Percentiles rank a stretch among this genome's conserved stretches.
phyloP scores from a whole-genome alignment of 1,140 invertebrate species.

The Procambarus clarkii region DNA sequence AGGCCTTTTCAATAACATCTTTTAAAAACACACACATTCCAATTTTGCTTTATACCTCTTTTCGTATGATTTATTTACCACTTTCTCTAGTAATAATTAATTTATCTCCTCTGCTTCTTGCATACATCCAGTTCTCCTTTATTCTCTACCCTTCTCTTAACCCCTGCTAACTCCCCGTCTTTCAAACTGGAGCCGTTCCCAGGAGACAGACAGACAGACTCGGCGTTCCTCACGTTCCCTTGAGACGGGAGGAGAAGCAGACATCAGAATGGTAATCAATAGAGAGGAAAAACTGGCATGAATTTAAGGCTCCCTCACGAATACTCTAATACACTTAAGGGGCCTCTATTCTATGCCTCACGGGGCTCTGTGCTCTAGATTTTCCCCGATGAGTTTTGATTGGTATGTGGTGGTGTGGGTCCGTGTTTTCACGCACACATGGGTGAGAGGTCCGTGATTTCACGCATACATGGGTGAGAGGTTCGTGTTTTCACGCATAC shows the following conservation, averaged over 20 bases:
- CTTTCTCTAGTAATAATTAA: not conserved
- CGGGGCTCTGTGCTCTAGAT: not conserved
- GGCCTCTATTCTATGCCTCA: not conserved
- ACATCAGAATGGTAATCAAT: slow-evolving; percentile 25
- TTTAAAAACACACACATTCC: too few species aligned
- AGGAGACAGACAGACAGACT: not conserved
- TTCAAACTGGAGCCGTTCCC: not conserved
- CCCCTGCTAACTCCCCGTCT: too few species aligned
- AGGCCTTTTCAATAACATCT: too few species aligned
- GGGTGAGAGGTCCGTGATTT: too few species aligned
- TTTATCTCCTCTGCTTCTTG: not conserved
- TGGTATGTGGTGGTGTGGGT: too few species aligned
- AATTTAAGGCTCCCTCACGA: slow-evolving; percentile 10
- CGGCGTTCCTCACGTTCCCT: not conserved
- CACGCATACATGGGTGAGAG: too few species aligned
- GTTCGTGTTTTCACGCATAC: too few species aligned
- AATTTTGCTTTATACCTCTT: too few species aligned
- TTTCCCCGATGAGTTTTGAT: not conserved
- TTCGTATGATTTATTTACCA: too few species aligned
- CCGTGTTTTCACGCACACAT: too few species aligned
- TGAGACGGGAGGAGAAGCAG: not conserved
- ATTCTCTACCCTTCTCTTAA: not conserved
- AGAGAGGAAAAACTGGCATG: slow-evolving; percentile 5
- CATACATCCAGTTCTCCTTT: not conserved
- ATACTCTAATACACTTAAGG: slow-evolving; percentile 31